Evolutionary conservation across 2,888 invertebrate species (phyloP), one percentile per base, ranked within the genome.

Genomic region (Drosophila sordidula): DNA sequence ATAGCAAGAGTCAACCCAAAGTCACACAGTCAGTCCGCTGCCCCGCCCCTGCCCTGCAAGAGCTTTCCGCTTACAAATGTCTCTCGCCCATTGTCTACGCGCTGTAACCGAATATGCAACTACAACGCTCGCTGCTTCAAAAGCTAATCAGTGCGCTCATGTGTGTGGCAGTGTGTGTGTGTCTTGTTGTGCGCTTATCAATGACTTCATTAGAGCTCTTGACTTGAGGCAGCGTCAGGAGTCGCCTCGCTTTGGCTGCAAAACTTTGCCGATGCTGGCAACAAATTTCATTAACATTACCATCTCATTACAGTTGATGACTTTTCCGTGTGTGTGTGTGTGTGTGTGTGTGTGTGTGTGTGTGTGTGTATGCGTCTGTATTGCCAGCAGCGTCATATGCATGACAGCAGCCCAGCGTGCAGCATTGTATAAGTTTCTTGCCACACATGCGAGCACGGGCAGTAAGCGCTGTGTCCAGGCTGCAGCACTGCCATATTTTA

Each of bases 241-340:
- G 39, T 50, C 61, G 51, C 46, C 22, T 18, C 26, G 25, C 41
- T 16, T 74, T 42, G 54, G 38, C 59, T 38, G 58, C 57, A 61
- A 69, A 82, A 76, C 69, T 87, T 75, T 68, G 80, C 65, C 77
- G 62, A 65, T 51, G 75, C 57, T 56, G 26, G 58, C 71, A 87
- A 77, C 86, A 88, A 85, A 89, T 85, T 88, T 83, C 80, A 83
- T 89, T 89, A 85, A 75, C 87, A 87, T 85, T 89, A 75, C 78
- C 75, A 85, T 75, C 84, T 89, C 87, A 89, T 85, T 85, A 89
- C 72, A 74, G 78, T 72, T 74, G 76, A 88, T 88, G 83, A 74
- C 69, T 76, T 75, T 71, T 65, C 44, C 62, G 47, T 65, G 18
- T 26, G 42, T 22, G 41, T 58, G 9, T 26, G 34, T 22, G 44